A percentile compares a stretch with the other conserved stretches of the same genome.
phyloP scores from a whole-genome alignment of 2,113 vertebrate genomes.

The Procavia capensis region DNA sequence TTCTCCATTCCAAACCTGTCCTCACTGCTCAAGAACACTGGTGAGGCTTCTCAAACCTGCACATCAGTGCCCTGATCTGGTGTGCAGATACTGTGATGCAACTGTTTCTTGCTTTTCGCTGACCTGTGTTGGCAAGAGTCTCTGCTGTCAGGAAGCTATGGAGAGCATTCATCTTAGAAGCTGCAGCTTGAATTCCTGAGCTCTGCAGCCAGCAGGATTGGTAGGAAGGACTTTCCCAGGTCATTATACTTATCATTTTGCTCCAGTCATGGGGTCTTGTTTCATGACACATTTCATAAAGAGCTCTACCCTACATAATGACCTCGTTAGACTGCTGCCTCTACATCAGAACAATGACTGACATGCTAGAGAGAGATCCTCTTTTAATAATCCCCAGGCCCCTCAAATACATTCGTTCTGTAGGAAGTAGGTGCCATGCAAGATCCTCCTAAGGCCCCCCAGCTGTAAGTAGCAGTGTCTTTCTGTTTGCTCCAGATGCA shows the following conservation, averaged over 20 bases:
- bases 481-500: not conserved
- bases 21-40: not conserved
- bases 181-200: not conserved
- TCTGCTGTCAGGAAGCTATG: not conserved
- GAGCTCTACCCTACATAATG: not conserved
- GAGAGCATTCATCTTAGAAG: not conserved
- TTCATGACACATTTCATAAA: constrained; percentile 11
- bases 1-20: no score
- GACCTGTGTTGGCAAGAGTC: not conserved
- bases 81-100: not conserved
- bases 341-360: not conserved
- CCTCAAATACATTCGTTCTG: not conserved
- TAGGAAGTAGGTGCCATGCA: not conserved
- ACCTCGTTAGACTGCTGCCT: not conserved
- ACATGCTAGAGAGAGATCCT: not conserved
- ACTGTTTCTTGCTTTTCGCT: not conserved
- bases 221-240: not conserved
- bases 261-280: not conserved
- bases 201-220: not conserved
- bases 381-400: not conserved
- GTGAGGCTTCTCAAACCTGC: not conserved
- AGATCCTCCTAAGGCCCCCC: not conserved
- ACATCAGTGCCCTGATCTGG: not conserved
- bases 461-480: not conserved
- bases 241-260: not conserved